Evolutionary conservation across 2,113 vertebrate genomes (phyloP).

Genomic region (western clawed frog (Xenopus tropicalis)): DNA sequence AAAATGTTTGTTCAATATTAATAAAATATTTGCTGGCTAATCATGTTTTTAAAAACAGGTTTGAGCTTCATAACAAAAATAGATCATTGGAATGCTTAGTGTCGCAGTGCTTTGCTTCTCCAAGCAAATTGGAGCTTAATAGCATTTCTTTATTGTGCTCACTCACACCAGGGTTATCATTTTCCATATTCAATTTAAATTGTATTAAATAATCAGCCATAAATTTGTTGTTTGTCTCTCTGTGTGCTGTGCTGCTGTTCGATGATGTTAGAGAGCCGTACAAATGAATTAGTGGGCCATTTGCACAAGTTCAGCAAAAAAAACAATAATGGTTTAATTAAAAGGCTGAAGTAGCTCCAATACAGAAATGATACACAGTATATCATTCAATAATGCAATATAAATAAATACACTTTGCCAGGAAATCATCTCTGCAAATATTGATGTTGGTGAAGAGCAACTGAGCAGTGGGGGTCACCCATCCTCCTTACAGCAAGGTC

Average conservation of each 20-base stretch:
- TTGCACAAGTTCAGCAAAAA: neutral
- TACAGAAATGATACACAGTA: neutral
- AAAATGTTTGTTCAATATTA: conserved; percentile 16
- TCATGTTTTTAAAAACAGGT: conserved; percentile 18
- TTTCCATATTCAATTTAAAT: conserved; percentile 27
- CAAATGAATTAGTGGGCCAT: neutral
- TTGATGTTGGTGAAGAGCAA: too few relatives aligned
- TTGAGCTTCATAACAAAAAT: conserved; percentile 16
- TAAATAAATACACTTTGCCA: too few relatives aligned
- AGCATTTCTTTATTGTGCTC: conserved; percentile 19
- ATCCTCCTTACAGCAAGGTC: too few relatives aligned
- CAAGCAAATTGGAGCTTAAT: conserved; percentile 23
- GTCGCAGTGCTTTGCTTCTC: conserved; percentile 25
- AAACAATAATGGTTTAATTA: neutral
- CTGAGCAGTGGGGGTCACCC: too few relatives aligned
- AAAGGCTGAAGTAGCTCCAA: neutral
- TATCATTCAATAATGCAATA: neutral
- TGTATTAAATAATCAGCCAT: conserved; percentile 27
- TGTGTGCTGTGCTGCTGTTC: neutral
- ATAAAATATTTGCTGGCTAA: conserved; percentile 12
- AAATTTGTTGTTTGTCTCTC: neutral
- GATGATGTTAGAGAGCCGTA: neutral
- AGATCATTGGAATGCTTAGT: conserved; percentile 18
- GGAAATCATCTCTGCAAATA: too few relatives aligned
- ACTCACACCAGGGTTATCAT: conserved; percentile 14